These are phyloP conservation scores for Canis aureus DNA, from an alignment of 2,113 vertebrate species.

Conservation along the genomic window DNA sequence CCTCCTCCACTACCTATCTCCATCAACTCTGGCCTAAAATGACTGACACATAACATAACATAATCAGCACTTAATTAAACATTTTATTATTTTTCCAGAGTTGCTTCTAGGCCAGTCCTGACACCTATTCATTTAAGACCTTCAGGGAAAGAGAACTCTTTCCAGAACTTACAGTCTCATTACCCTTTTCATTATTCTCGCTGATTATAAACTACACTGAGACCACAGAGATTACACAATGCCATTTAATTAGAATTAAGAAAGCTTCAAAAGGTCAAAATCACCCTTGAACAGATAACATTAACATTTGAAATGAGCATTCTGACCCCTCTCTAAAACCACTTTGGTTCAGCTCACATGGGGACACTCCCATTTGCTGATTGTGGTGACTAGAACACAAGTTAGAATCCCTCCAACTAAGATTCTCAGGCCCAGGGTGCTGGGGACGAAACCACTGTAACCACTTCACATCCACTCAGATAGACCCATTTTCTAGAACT, in stretches of 20 bases:
- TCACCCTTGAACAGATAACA: constrained; percentile 17
- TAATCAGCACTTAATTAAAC: neutral
- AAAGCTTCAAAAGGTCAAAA: constrained; percentile 36
- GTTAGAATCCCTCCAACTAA: neutral
- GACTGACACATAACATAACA: neutral
- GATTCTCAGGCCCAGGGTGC: neutral
- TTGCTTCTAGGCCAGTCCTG: neutral
- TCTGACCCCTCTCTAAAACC: constrained; percentile 14
- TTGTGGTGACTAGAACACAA: neutral
- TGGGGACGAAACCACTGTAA: constrained; percentile 19
- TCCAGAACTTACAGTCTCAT: neutral
- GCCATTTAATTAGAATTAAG: neutral
- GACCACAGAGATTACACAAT: neutral
- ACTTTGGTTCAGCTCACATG: neutral
- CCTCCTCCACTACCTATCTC: neutral
- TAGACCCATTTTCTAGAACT: constrained; percentile 37
- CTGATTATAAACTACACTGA: neutral
- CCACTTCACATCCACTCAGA: constrained; percentile 54
- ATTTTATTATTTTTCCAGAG: neutral
- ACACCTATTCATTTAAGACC: neutral
- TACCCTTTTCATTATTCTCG: neutral
- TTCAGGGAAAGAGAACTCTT: neutral
- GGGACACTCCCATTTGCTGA: neutral
- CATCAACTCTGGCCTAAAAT: neutral
- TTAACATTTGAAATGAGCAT: neutral